phyloP scores from a whole-genome alignment of 2,113 vertebrate genomes.

The Rhagologus leucostigma region DNA sequence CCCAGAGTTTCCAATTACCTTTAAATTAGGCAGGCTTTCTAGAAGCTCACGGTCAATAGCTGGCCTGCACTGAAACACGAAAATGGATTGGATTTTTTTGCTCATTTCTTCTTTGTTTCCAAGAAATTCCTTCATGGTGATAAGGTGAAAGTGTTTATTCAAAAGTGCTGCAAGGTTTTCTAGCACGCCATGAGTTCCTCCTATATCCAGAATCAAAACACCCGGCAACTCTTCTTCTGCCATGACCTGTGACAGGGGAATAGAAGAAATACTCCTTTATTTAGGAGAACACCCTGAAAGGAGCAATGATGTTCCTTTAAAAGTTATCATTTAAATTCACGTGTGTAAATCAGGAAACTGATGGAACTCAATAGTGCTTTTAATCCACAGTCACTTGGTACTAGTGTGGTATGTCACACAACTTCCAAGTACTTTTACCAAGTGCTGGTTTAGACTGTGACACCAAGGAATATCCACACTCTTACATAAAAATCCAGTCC shows the following conservation, averaged over 20 bases:
- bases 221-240: constrained; percentile 51
- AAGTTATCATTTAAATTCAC: not conserved
- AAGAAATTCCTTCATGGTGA: constrained; percentile 70
- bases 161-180: constrained; percentile 47
- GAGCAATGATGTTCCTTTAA: not conserved
- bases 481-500: not conserved
- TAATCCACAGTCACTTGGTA: not conserved
- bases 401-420: not conserved
- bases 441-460: not conserved
- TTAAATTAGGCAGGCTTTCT: constrained; percentile 72
- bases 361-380: not conserved
- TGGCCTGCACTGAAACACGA: constrained; percentile 57
- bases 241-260: constrained; percentile 41
- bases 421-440: not conserved
- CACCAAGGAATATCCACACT: not conserved
- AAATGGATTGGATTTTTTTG: constrained; percentile 69
- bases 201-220: constrained; percentile 61
- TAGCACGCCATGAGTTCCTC: constrained; percentile 45
- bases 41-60: constrained; percentile 61
- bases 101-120: constrained; percentile 57
- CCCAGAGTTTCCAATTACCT: constrained; percentile 73
- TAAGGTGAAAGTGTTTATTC: constrained; percentile 73
- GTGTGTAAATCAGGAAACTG: not conserved
- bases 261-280: not conserved
- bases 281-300: not conserved